A percentile compares a stretch with the other conserved stretches of the same genome.
phyloP scores from a whole-genome alignment of 2,888 invertebrate genomes.

The Branchellion lobata region DNA sequence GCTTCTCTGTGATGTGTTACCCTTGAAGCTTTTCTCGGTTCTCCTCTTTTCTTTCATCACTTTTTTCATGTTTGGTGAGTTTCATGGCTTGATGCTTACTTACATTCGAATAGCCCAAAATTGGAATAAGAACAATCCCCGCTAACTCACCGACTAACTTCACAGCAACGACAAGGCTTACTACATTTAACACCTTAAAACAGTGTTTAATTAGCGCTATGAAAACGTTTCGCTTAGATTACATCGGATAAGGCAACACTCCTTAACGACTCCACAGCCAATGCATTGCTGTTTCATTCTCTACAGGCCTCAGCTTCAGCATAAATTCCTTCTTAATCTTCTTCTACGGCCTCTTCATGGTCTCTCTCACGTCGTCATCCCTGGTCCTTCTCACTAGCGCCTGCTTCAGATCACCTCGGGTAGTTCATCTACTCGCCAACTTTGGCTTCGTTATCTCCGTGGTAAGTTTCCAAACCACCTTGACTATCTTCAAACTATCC shows the following conservation, averaged over 20 bases:
- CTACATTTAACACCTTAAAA: too few species aligned
- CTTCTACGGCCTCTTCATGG: slow-evolving; percentile 56
- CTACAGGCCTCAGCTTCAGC: slow-evolving; percentile 48
- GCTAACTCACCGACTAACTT: too few species aligned
- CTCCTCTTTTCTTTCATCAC: slow-evolving; percentile 55
- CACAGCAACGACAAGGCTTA: too few species aligned
- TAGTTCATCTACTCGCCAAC: slow-evolving; percentile 53
- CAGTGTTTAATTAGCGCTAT: too few species aligned
- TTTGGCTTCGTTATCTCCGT: slow-evolving; percentile 56
- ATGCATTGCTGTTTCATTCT: background rate
- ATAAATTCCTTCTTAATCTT: slow-evolving; percentile 60
- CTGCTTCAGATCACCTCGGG: slow-evolving; percentile 46
- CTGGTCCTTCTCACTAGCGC: slow-evolving; percentile 57
- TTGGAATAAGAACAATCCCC: too few species aligned
- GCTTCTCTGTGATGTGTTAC: slow-evolving; percentile 59
- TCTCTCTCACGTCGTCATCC: slow-evolving; percentile 57
- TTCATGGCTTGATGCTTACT: too few species aligned
- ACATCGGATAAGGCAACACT: too few species aligned
- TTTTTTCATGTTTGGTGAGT: slow-evolving; percentile 59
- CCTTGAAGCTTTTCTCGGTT: slow-evolving; percentile 57
- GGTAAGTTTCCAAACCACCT: too few species aligned
- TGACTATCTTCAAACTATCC: too few species aligned
- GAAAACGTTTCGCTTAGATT: too few species aligned
- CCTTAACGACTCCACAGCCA: too few species aligned
- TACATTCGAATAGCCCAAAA: too few species aligned